Conservation (phyloP, 2,888 invertebrate species). For the Adela reaumurella region DNA sequence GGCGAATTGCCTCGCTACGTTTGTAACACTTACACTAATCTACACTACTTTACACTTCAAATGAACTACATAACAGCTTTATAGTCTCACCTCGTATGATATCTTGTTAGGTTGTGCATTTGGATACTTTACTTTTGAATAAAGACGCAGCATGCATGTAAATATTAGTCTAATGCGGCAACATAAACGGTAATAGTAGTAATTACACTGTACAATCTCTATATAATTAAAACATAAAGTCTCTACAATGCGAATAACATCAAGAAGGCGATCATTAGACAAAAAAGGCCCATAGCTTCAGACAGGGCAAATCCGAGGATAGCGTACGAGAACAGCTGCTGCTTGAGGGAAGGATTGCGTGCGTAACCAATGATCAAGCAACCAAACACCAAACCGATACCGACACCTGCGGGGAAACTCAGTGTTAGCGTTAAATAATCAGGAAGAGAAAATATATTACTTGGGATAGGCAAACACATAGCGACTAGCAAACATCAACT, state of each 20-base stretch:
- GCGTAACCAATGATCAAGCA: constrained; percentile 95
- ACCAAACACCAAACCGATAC: constrained; percentile 97
- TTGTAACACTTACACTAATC: too few species aligned
- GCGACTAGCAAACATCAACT: too few species aligned
- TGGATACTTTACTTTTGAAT: too few species aligned
- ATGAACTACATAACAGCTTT: too few species aligned
- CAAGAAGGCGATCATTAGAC: constrained; percentile 97
- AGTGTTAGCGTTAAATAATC: too few species aligned
- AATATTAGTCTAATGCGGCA: not conserved
- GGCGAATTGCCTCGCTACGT: too few species aligned
- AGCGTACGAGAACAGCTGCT: constrained; percentile 96
- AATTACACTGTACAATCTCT: not conserved
- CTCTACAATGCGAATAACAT: constrained; percentile 90
- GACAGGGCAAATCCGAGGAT: constrained; percentile 96
- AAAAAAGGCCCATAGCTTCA: constrained; percentile 99
- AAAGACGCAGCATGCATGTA: too few species aligned
- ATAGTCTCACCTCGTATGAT: too few species aligned
- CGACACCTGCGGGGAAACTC: constrained; percentile 89
- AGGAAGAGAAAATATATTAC: too few species aligned
- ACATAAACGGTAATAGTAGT: not conserved
- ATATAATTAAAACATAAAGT: constrained; percentile 5
- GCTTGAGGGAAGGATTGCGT: constrained; percentile 94
- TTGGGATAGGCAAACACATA: too few species aligned
- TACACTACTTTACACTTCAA: too few species aligned
- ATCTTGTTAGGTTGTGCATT: too few species aligned